phyloP scores from a whole-genome alignment of 2,113 vertebrate genomes.

The Leuciscus idus region DNA sequence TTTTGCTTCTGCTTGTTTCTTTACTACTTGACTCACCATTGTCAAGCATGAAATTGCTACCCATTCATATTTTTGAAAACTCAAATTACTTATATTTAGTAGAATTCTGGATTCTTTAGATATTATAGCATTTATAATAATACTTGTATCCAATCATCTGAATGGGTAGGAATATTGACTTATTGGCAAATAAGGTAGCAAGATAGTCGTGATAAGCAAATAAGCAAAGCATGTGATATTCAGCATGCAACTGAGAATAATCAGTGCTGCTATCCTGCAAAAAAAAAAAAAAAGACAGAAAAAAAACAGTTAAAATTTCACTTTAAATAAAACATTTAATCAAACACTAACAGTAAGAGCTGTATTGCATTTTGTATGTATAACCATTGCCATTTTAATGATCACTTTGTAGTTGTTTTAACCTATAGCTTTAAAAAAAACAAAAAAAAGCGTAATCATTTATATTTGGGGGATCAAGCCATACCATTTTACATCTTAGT shows the following conservation, averaged over 20 bases:
- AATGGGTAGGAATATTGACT: slow-evolving; percentile 13
- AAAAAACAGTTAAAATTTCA: neutral
- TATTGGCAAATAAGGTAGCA: neutral
- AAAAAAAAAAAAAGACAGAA: neutral
- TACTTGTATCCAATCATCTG: neutral
- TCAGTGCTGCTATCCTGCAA: neutral
- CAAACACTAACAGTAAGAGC: neutral
- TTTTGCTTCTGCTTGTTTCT: slow-evolving; percentile 13
- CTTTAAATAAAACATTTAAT: neutral
- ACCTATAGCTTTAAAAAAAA: too few relatives aligned
- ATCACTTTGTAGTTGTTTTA: neutral
- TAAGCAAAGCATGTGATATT: neutral
- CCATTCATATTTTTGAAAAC: neutral
- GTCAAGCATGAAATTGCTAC: slow-evolving; percentile 2
- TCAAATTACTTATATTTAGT: neutral
- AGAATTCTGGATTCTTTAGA: neutral
- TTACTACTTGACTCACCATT: neutral
- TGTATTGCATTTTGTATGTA: neutral
- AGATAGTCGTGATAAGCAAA: neutral
- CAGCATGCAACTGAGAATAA: neutral
- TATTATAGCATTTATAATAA: neutral
- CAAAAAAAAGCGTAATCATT: neutral
- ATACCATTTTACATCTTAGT: slow-evolving; percentile 26
- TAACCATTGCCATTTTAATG: neutral
- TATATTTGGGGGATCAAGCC: neutral